Evolutionary conservation across 2,888 invertebrate genomes (phyloP).

Genomic region (Cryptus viduatorius): DNA sequence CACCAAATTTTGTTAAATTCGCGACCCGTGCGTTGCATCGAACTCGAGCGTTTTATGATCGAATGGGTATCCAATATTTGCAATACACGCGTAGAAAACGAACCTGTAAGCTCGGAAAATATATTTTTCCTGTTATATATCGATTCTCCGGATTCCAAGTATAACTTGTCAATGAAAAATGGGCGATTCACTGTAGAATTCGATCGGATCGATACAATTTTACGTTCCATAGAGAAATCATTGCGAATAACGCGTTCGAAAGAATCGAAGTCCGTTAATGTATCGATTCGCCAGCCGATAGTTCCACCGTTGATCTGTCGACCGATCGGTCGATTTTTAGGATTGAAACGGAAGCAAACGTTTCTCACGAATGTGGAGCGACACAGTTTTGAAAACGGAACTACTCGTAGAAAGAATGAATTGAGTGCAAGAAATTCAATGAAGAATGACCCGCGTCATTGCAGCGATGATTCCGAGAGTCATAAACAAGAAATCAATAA

Average conservation of each 20-base stretch:
- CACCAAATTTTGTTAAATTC: slow-evolving; percentile 75
- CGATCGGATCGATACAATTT: slow-evolving; percentile 26
- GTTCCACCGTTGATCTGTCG: slow-evolving; percentile 34
- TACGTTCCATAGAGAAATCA: slow-evolving; percentile 11
- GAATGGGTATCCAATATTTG: slow-evolving; percentile 57
- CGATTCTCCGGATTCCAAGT: slow-evolving; percentile 62
- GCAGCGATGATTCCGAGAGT: neutral
- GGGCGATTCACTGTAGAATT: slow-evolving; percentile 46
- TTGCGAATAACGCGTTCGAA: neutral
- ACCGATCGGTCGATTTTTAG: neutral
- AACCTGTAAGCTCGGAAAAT: slow-evolving; percentile 28
- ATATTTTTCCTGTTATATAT: slow-evolving; percentile 71
- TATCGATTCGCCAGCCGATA: neutral
- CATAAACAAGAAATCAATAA: neutral
- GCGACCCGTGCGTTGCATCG: slow-evolving; percentile 69
- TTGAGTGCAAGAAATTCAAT: neutral
- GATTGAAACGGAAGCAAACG: slow-evolving; percentile 30
- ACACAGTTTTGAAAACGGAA: neutral
- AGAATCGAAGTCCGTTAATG: neutral
- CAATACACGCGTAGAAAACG: neutral
- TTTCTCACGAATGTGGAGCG: slow-evolving; percentile 13
- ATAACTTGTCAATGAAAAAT: slow-evolving; percentile 19
- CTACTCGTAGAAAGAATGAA: neutral
- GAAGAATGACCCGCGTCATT: neutral
- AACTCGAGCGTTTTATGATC: slow-evolving; percentile 62